Evolutionary conservation across 2,113 vertebrate species (phyloP).

Genomic region (Carassius auratus): DNA sequence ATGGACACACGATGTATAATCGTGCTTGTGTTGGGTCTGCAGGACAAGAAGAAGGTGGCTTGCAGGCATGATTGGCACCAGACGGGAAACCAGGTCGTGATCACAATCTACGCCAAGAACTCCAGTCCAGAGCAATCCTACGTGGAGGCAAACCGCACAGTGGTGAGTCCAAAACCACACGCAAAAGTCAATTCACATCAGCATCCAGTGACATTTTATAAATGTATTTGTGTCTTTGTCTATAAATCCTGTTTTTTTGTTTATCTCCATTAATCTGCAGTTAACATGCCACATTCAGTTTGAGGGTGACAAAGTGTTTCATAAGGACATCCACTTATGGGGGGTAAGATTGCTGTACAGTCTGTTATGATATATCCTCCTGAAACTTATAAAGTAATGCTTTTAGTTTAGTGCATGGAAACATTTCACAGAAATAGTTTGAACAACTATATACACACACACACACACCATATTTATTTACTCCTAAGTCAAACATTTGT

Average conservation of each 20-base stretch:
- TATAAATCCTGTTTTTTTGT: not conserved
- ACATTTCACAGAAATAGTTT: not conserved
- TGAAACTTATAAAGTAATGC: too few relatives aligned
- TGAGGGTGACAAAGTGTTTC: slow-evolving; percentile 87
- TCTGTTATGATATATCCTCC: not conserved
- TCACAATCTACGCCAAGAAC: slow-evolving; percentile 90
- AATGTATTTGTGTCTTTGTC: not conserved
- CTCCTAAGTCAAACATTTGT: not conserved
- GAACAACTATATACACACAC: too few relatives aligned
- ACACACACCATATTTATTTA: too few relatives aligned
- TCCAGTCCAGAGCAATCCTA: slow-evolving; percentile 78
- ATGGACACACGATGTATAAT: not conserved
- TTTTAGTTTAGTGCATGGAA: not conserved
- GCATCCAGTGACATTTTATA: not conserved
- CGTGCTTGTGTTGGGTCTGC: slow-evolving; percentile 37
- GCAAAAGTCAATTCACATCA: not conserved
- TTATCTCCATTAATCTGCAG: slow-evolving; percentile 65
- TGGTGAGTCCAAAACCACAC: slow-evolving; percentile 74
- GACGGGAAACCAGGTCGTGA: slow-evolving; percentile 82
- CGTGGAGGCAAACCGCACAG: slow-evolving; percentile 84
- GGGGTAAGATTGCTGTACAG: slow-evolving; percentile 79
- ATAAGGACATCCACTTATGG: slow-evolving; percentile 87
- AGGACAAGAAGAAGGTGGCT: slow-evolving; percentile 85
- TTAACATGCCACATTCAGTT: slow-evolving; percentile 86
- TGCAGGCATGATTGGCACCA: slow-evolving; percentile 97